Conservation (phyloP, 2,113 vertebrate species). For the Paraplagusia blochii region DNA sequence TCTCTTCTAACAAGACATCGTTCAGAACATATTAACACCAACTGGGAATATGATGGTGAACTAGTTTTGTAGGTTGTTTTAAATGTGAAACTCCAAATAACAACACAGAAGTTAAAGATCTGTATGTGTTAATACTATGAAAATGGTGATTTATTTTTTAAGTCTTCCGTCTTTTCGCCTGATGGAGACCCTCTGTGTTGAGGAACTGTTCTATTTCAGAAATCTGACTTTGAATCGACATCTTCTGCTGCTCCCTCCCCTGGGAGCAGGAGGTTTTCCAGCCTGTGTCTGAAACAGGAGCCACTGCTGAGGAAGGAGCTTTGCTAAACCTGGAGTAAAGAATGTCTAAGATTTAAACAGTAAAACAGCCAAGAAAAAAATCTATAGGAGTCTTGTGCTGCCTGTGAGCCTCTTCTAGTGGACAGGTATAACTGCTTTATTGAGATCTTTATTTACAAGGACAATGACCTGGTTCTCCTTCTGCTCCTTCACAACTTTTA, state of each 20-base stretch:
- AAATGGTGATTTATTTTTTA: constrained; percentile 12
- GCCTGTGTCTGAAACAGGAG: constrained; percentile 5
- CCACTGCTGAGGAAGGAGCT: constrained; percentile 6
- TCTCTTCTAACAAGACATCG: too few relatives aligned
- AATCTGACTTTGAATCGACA: constrained; percentile 66
- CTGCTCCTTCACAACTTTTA: too few relatives aligned
- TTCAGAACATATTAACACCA: too few relatives aligned
- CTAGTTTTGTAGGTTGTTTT: too few relatives aligned
- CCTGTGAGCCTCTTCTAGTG: too few relatives aligned
- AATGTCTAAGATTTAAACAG: not conserved
- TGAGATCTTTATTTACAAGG: too few relatives aligned
- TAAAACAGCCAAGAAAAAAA: not conserved
- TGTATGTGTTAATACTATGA: not conserved
- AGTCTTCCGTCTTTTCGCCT: constrained; percentile 56
- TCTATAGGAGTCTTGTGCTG: too few relatives aligned
- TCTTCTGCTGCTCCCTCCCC: constrained; percentile 52
- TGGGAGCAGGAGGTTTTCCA: constrained; percentile 32
- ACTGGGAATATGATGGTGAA: too few relatives aligned
- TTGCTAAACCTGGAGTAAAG: constrained; percentile 16
- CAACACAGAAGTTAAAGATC: not conserved
- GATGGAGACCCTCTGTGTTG: constrained; percentile 41
- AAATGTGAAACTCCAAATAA: too few relatives aligned
- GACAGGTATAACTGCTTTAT: too few relatives aligned
- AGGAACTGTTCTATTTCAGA: constrained; percentile 69
- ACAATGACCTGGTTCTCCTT: too few relatives aligned